These are phyloP conservation scores for Nineta flava DNA, from an alignment of 2,888 invertebrate species.

Conservation along the genomic window DNA sequence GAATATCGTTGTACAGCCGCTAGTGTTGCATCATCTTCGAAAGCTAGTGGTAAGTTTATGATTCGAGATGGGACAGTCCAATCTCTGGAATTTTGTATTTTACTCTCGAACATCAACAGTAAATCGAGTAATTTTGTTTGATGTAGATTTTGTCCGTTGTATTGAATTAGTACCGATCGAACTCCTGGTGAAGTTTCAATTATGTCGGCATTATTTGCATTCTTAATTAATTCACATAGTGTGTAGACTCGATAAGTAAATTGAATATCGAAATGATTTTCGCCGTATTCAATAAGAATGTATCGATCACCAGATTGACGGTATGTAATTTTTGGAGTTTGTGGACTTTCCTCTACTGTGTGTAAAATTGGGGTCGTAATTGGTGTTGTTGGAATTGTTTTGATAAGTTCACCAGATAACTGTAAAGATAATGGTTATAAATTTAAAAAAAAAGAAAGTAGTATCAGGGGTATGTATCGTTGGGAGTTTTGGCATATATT, in stretches of 20 bases:
- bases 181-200: conserved; percentile 2
- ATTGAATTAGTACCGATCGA: neutral
- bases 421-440: neutral
- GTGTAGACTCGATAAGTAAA: neutral
- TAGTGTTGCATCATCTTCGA: conserved; percentile 2
- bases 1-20: neutral
- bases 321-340: neutral
- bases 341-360: neutral
- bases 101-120: neutral
- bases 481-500: too few relatives aligned
- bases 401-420: neutral
- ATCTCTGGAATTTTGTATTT: neutral
- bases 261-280: neutral
- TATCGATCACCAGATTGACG: conserved; percentile 1
- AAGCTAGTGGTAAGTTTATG: neutral
- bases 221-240: neutral
- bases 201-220: neutral
- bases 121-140: neutral
- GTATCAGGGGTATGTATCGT: too few relatives aligned
- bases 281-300: conserved; percentile 2
- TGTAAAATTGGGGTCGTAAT: neutral
- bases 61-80: conserved; percentile 1
- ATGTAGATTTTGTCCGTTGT: neutral
- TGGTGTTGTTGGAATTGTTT: neutral
- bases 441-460: neutral